These are phyloP conservation scores for Drosophila aff. DNA, from an alignment of 1,140 invertebrate species.

Conservation along the genomic window DNA sequence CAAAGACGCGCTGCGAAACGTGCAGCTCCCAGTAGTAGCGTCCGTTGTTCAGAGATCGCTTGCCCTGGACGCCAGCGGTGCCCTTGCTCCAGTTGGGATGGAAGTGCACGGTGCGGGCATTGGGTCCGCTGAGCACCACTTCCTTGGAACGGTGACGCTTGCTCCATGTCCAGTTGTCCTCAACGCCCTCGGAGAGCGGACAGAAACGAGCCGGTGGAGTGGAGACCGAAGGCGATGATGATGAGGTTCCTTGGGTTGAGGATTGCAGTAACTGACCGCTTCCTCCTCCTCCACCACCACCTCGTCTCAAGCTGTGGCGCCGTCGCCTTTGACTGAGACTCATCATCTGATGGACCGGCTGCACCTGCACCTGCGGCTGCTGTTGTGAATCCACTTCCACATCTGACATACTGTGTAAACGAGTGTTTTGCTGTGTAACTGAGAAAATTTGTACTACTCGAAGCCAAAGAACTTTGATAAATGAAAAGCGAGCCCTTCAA, in stretches of 20 bases:
- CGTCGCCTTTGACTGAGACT: slow-evolving; percentile 27
- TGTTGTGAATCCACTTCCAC: slow-evolving; percentile 47
- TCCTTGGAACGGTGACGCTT: slow-evolving; percentile 88
- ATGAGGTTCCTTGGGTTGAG: not conserved
- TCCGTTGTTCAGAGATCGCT: slow-evolving; percentile 88
- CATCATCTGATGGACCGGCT: not conserved
- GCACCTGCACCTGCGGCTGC: slow-evolving; percentile 4
- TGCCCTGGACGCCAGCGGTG: slow-evolving; percentile 89
- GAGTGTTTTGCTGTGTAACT: slow-evolving; percentile 1
- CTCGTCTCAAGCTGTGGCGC: slow-evolving; percentile 25
- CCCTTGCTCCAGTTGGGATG: slow-evolving; percentile 92
- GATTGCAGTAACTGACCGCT: not conserved
- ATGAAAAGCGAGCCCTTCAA: slow-evolving; percentile 18
- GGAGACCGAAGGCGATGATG: slow-evolving; percentile 4
- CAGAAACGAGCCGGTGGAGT: slow-evolving; percentile 19
- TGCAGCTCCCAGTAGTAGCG: slow-evolving; percentile 90
- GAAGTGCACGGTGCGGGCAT: slow-evolving; percentile 87
- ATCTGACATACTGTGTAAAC: slow-evolving; percentile 53
- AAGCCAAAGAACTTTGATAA: slow-evolving; percentile 25
- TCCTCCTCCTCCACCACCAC: not conserved
- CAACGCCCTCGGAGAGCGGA: slow-evolving; percentile 83
- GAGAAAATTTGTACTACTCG: slow-evolving; percentile 21
- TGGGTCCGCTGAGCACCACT: slow-evolving; percentile 87
- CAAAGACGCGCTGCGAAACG: slow-evolving; percentile 89
- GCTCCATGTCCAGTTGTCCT: slow-evolving; percentile 90